A percentile compares a stretch with the other conserved stretches of the same genome.
phyloP scores from a whole-genome alignment of 1,140 invertebrate genomes.

The Triops cancriformis region DNA sequence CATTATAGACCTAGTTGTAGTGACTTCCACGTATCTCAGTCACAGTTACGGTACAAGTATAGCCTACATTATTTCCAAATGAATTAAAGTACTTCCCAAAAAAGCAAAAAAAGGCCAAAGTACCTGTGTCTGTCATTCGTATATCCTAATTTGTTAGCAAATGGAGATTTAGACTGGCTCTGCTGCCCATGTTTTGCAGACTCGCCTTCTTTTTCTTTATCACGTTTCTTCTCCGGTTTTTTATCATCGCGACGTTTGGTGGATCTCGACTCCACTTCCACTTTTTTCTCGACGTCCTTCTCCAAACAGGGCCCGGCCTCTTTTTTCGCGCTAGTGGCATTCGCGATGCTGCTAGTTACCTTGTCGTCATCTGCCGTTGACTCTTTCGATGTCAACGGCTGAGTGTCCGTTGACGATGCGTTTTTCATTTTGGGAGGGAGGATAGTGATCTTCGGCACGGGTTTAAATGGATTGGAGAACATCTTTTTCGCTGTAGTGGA shows the following conservation, averaged over 20 bases:
- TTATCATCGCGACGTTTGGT: neutral
- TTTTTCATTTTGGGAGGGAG: neutral
- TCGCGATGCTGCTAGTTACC: neutral
- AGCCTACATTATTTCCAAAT: too few species aligned
- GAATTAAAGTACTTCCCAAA: too few species aligned
- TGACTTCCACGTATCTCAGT: too few species aligned
- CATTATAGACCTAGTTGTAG: too few species aligned
- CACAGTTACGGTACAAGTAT: too few species aligned
- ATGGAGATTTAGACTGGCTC: neutral
- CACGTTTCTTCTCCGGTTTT: neutral
- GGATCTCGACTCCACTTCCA: neutral
- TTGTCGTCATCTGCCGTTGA: neutral
- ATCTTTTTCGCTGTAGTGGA: neutral
- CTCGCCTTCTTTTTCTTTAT: neutral
- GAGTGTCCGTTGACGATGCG: neutral
- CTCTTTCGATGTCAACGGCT: neutral
- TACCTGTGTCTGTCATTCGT: neutral
- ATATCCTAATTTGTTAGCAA: neutral
- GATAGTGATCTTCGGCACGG: neutral
- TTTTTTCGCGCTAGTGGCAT: neutral
- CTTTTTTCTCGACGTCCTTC: neutral
- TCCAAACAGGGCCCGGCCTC: neutral
- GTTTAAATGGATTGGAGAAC: neutral
- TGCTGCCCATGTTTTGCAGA: neutral
- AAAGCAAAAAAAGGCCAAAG: too few species aligned